Evolutionary conservation across 35 echinoderm and acorn worm genomes (phyloP).

Genomic region (Strongylocentrotus purpuratus): DNA sequence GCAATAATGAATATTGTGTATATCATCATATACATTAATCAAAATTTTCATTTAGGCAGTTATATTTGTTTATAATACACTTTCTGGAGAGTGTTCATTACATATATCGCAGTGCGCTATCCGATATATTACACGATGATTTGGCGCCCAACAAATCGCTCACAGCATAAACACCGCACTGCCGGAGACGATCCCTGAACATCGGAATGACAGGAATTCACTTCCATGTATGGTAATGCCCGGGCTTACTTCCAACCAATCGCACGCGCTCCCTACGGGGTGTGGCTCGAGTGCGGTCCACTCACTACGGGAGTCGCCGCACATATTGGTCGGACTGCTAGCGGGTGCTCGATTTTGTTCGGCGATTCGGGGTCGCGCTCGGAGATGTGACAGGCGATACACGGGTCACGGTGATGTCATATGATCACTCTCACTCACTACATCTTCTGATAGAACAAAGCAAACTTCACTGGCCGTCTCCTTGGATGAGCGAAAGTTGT

Average conservation of each 20-base stretch:
- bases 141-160: neutral
- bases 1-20: neutral
- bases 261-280: neutral
- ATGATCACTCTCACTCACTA: neutral
- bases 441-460: neutral
- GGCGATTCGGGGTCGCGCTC: neutral
- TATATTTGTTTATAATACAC: neutral
- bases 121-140: neutral
- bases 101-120: neutral
- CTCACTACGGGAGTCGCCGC: neutral
- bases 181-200: constrained; percentile 28
- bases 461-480: neutral
- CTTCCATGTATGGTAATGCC: constrained; percentile 42
- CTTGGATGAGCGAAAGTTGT: neutral
- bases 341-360: neutral
- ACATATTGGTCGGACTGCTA: neutral
- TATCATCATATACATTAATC: neutral
- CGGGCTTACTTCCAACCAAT: constrained; percentile 36
- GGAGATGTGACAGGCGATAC: neutral
- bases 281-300: neutral
- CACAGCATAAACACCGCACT: neutral
- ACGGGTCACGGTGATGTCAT: neutral
- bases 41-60: neutral
- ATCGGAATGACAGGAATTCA: constrained; percentile 32
- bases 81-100: neutral